Conservation (phyloP, 2,888 invertebrate species). For the Campopleginae sp. region DNA sequence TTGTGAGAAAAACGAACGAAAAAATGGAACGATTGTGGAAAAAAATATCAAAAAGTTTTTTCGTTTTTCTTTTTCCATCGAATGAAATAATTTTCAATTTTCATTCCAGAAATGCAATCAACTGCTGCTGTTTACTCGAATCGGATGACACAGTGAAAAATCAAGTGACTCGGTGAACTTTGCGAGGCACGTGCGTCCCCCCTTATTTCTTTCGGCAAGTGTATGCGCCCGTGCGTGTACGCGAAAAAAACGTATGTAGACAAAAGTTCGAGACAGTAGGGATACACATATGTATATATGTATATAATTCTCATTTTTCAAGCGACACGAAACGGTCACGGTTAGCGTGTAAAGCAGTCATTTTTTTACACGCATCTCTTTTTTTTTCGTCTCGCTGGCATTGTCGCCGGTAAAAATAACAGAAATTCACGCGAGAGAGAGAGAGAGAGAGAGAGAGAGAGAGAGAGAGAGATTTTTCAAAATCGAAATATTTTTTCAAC, state of each 20-base stretch:
- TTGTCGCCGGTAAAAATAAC: slow-evolving; percentile 46
- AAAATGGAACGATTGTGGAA: background rate
- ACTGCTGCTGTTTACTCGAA: background rate
- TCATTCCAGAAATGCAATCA: background rate
- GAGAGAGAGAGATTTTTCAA: slow-evolving; percentile 16
- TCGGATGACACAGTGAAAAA: background rate
- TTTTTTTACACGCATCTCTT: slow-evolving; percentile 26
- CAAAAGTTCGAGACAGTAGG: slow-evolving; percentile 75
- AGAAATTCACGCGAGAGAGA: slow-evolving; percentile 25
- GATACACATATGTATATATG: slow-evolving; percentile 53
- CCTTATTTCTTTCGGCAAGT: slow-evolving; percentile 55
- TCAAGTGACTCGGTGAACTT: slow-evolving; percentile 73
- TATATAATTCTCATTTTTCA: slow-evolving; percentile 4
- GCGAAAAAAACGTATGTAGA: slow-evolving; percentile 69
- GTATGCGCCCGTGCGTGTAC: slow-evolving; percentile 72
- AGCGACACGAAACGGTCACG: slow-evolving; percentile 48
- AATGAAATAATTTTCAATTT: background rate
- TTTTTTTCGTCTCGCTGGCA: slow-evolving; percentile 13
- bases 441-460: too few species aligned
- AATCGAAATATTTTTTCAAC: slow-evolving; percentile 16
- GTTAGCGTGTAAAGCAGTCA: slow-evolving; percentile 32
- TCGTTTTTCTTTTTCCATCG: background rate
- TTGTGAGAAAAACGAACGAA: background rate
- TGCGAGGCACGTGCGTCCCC: slow-evolving; percentile 77
- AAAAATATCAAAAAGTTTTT: background rate